Percentiles rank a stretch among this genome's conserved stretches.
phyloP scores from a whole-genome alignment of 2,888 invertebrate species.

The Andrena camellia region DNA sequence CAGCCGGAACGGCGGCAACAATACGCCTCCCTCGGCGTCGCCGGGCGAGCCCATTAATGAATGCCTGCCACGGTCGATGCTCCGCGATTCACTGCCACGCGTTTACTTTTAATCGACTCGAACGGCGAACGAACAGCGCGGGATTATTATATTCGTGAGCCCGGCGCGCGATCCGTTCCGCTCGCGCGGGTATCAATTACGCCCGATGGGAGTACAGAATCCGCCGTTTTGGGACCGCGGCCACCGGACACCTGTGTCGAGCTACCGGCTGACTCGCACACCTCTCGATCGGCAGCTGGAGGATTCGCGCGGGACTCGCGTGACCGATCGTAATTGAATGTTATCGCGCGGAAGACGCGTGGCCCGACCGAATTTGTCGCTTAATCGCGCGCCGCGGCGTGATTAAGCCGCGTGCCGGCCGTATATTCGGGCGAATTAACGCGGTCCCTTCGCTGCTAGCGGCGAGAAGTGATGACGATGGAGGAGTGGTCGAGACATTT shows the following conservation, averaged over 20 bases:
- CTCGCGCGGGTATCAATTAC: constrained; percentile 55
- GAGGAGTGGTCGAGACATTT: neutral
- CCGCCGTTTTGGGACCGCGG: constrained; percentile 34
- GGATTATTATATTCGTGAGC: constrained; percentile 48
- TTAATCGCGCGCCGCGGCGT: constrained; percentile 7
- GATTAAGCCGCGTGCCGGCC: constrained; percentile 10
- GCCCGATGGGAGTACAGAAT: constrained; percentile 50
- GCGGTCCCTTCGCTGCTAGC: neutral
- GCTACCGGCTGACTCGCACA: neutral
- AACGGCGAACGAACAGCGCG: constrained; percentile 20
- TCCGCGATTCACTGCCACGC: constrained; percentile 15
- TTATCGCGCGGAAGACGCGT: constrained; percentile 38
- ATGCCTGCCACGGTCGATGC: constrained; percentile 10
- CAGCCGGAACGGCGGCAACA: constrained; percentile 21
- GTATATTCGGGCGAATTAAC: constrained; percentile 9
- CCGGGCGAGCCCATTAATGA: constrained; percentile 16
- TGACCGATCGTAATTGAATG: constrained; percentile 46
- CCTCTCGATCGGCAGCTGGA: constrained; percentile 36
- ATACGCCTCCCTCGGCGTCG: constrained; percentile 23
- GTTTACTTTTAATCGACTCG: constrained; percentile 65
- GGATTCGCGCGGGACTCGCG: constrained; percentile 27
- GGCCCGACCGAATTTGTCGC: constrained; percentile 5
- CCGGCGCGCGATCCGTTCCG: constrained; percentile 26
- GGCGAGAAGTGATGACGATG: neutral
- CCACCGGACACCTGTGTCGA: constrained; percentile 25